phyloP scores from a whole-genome alignment of 1,140 invertebrate genomes.

The Tribolium madens region DNA sequence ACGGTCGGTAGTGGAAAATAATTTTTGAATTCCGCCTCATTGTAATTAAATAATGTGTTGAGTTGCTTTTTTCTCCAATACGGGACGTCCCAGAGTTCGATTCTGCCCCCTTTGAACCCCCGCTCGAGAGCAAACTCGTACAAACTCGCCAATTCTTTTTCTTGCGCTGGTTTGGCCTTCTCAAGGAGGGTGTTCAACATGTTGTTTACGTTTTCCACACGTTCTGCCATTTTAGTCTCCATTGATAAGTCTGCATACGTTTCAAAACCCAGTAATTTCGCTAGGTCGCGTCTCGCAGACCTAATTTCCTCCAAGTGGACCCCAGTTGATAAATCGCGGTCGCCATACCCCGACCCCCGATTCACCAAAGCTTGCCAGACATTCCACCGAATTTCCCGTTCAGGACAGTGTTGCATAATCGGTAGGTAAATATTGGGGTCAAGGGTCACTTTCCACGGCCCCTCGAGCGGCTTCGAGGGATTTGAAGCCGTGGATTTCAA shows the following conservation, averaged over 20 bases:
- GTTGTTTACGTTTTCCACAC: slow-evolving; percentile 80
- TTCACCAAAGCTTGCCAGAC: slow-evolving; percentile 83
- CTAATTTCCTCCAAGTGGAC: slow-evolving; percentile 83
- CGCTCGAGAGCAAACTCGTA: slow-evolving; percentile 80
- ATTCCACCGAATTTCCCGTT: slow-evolving; percentile 81
- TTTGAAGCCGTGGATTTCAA: slow-evolving; percentile 77
- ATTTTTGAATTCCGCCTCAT: slow-evolving; percentile 79
- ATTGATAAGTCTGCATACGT: slow-evolving; percentile 88
- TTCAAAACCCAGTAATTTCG: slow-evolving; percentile 82
- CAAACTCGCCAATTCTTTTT: slow-evolving; percentile 79
- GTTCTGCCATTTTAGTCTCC: slow-evolving; percentile 94
- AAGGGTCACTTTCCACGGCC: slow-evolving; percentile 85
- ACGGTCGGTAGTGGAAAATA: slow-evolving; percentile 89
- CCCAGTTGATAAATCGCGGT: slow-evolving; percentile 78
- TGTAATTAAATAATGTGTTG: slow-evolving; percentile 73
- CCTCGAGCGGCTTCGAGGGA: slow-evolving; percentile 71
- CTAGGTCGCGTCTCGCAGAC: slow-evolving; percentile 75
- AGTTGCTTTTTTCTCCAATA: slow-evolving; percentile 86
- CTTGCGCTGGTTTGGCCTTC: slow-evolving; percentile 78
- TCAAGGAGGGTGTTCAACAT: slow-evolving; percentile 78
- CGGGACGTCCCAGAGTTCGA: slow-evolving; percentile 87
- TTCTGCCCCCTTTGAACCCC: slow-evolving; percentile 74
- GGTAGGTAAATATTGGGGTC: slow-evolving; percentile 77
- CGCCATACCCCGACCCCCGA: slow-evolving; percentile 75
- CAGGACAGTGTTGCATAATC: slow-evolving; percentile 87